phyloP scores from a whole-genome alignment of 2,888 invertebrate genomes.

The Cryptophagus acutangulus region DNA sequence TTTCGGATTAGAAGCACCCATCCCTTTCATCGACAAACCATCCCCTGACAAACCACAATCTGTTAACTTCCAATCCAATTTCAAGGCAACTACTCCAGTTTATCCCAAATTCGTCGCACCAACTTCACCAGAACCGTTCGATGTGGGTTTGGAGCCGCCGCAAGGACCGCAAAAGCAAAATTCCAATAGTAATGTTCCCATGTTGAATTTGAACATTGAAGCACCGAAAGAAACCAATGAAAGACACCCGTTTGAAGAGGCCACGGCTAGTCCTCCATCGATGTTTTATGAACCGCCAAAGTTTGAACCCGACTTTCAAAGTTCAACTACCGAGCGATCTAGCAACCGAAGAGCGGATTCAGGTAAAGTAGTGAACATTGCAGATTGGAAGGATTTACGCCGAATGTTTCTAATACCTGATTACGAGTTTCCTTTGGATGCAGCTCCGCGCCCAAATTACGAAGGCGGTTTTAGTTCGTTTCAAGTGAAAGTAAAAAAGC shows the following conservation, averaged over 20 bases:
- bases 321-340: conserved; percentile 16
- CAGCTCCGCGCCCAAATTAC: conserved; percentile 41
- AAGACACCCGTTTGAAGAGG: conserved; percentile 6
- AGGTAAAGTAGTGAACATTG: conserved; percentile 24
- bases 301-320: conserved; percentile 24
- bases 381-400: conserved; percentile 41
- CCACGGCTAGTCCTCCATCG: conserved; percentile 21
- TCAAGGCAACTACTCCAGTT: conserved; percentile 33
- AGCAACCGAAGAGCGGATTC: conserved; percentile 13
- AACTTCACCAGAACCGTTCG: conserved; percentile 21
- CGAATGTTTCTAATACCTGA: conserved; percentile 45
- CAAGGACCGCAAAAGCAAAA: conserved; percentile 10
- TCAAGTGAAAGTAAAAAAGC: conserved; percentile 37
- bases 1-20: too few relatives aligned
- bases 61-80: conserved; percentile 29
- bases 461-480: conserved; percentile 45
- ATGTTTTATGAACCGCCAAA: conserved; percentile 32
- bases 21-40: background rate
- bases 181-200: conserved; percentile 7
- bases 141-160: conserved; percentile 30
- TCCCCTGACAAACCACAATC: background rate
- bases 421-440: conserved; percentile 46
- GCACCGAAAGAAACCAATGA: conserved; percentile 12
- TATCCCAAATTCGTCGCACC: conserved; percentile 26
- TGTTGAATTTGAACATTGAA: conserved; percentile 14